These are phyloP conservation scores for Lasioglossum figueresi DNA, from an alignment of 2,888 invertebrate genomes.

Conservation along the genomic window DNA sequence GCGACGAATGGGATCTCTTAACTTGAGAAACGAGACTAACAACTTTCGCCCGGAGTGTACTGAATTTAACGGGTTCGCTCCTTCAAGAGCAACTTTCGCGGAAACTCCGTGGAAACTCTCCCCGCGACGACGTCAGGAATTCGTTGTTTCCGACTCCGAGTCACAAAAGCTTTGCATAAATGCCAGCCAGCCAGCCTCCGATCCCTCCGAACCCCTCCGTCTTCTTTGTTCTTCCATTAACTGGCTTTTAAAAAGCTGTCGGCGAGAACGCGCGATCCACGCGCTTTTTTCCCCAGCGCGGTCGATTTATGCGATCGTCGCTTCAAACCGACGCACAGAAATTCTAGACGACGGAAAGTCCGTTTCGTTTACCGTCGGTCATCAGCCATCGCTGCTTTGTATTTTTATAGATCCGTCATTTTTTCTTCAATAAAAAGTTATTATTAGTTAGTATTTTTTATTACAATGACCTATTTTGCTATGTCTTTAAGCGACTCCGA, in stretches of 20 bases:
- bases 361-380: too few species aligned
- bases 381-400: too few species aligned
- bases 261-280: too few species aligned
- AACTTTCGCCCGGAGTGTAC: slow-evolving; percentile 71
- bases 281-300: neutral
- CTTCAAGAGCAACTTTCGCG: slow-evolving; percentile 57
- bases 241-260: slow-evolving; percentile 28
- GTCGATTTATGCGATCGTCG: neutral
- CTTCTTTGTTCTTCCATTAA: slow-evolving; percentile 19
- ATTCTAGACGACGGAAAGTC: too few species aligned
- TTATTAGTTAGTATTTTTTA: too few species aligned
- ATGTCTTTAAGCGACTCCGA: too few species aligned
- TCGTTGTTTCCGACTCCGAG: slow-evolving; percentile 55
- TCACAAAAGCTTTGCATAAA: slow-evolving; percentile 59
- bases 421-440: too few species aligned
- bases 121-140: slow-evolving; percentile 55
- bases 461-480: too few species aligned
- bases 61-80: slow-evolving; percentile 62
- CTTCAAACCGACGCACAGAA: neutral
- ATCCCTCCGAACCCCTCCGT: neutral
- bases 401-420: too few species aligned
- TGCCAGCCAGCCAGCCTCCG: slow-evolving; percentile 12
- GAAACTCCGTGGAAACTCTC: slow-evolving; percentile 50
- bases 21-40: slow-evolving; percentile 72
- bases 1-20: slow-evolving; percentile 52